Percentiles rank a stretch among this genome's conserved stretches.
phyloP scores from a whole-genome alignment of 2,888 invertebrate species.

The Netelia virgata region DNA sequence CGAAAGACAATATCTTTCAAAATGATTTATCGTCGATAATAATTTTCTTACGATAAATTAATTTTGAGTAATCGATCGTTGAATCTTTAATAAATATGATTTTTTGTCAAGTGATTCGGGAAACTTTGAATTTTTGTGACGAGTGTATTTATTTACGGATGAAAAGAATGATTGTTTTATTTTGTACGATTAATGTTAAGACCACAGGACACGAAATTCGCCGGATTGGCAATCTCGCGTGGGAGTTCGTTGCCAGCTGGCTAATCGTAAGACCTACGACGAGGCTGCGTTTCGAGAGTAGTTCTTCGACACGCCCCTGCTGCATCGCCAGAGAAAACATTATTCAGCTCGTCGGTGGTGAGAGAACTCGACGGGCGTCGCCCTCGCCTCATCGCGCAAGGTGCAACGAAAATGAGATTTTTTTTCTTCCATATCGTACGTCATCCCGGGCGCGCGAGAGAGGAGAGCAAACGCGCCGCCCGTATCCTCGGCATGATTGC shows the following conservation, averaged over 20 bases:
- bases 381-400: conserved; percentile 75
- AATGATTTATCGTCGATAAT: not conserved
- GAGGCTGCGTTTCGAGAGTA: conserved; percentile 47
- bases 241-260: conserved; percentile 45
- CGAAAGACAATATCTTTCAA: not conserved
- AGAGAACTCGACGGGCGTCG: conserved; percentile 75
- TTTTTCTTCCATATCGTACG: conserved; percentile 77
- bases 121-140: too few relatives aligned
- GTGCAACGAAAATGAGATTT: conserved; percentile 84
- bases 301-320: conserved; percentile 60
- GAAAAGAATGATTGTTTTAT: not conserved
- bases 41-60: not conserved
- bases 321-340: conserved; percentile 64
- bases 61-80: too few relatives aligned
- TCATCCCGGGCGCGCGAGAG: conserved; percentile 74
- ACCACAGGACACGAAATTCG: conserved; percentile 1
- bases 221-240: conserved; percentile 39
- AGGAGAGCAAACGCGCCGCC: conserved; percentile 68
- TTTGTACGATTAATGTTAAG: not conserved
- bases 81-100: too few relatives aligned
- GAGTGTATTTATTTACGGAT: too few relatives aligned
- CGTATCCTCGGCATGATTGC: conserved; percentile 49
- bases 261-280: conserved; percentile 66
- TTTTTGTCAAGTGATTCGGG: too few relatives aligned
- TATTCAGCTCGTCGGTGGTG: conserved; percentile 49